Conservation (phyloP, 37 sponge, comb jelly and placozoan species). For the Tethya wilhelma region DNA sequence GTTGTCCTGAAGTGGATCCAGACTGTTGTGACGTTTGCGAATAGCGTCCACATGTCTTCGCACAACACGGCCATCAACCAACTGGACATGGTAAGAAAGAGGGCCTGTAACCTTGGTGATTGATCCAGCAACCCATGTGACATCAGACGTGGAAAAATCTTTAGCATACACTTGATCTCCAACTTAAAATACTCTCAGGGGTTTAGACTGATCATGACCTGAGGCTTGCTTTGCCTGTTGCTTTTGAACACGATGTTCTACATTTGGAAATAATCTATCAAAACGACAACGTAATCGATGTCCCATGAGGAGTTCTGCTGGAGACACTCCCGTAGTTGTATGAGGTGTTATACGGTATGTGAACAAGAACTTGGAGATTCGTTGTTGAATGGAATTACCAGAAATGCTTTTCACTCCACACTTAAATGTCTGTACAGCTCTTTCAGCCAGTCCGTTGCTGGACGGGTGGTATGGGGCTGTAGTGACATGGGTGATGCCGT, state of each 20-base stretch:
- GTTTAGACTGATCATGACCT: slow-evolving; percentile 2
- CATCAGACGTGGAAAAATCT: slow-evolving; percentile 13
- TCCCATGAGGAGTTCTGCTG: slow-evolving; percentile 45
- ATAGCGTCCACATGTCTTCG: slow-evolving; percentile 31
- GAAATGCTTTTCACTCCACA: slow-evolving; percentile 1
- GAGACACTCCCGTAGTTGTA: slow-evolving; percentile 46
- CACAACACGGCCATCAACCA: slow-evolving; percentile 7
- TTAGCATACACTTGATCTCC: slow-evolving; percentile 6
- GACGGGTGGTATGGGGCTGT: slow-evolving; percentile 61
- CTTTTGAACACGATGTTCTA: neutral
- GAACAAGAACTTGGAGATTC: slow-evolving; percentile 36
- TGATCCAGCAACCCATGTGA: slow-evolving; percentile 9
- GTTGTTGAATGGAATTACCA: slow-evolving; percentile 1
- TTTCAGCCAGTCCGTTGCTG: slow-evolving; percentile 56
- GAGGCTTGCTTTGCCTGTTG: neutral
- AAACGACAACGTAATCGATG: slow-evolving; percentile 27
- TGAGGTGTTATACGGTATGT: slow-evolving; percentile 44
- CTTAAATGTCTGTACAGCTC: too few relatives aligned
- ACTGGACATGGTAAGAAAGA: slow-evolving; percentile 27
- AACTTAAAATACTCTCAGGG: neutral
- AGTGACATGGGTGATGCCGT: slow-evolving; percentile 27
- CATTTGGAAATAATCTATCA: slow-evolving; percentile 30
- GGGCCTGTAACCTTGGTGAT: slow-evolving; percentile 6
- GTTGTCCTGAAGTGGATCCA: too few relatives aligned
- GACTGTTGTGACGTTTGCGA: too few relatives aligned